Conservation (phyloP, 2,797 vertebrate species). For the Propithecus deckenii region DNA sequence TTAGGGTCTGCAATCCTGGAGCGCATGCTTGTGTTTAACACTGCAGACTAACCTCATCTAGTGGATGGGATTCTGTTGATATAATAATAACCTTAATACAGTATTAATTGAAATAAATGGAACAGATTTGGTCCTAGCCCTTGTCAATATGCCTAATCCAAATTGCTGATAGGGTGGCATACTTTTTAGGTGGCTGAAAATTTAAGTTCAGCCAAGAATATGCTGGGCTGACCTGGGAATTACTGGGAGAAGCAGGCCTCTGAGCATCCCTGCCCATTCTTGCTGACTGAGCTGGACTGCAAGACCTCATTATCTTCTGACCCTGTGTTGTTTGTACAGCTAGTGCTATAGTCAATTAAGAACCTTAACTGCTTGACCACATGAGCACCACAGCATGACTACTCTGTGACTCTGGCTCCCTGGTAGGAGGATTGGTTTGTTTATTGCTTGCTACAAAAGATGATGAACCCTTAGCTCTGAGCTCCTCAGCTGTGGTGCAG, state of each 20-base stretch:
- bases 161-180: neutral
- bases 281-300: neutral
- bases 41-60: neutral
- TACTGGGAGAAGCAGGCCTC: neutral
- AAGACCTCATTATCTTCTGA: neutral
- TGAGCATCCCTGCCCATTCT: neutral
- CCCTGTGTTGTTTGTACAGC: neutral
- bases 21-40: neutral
- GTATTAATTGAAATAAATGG: neutral
- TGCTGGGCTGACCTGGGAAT: neutral
- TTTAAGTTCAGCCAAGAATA: neutral
- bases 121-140: neutral
- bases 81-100: neutral
- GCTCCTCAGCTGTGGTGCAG: accelerated
- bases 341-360: neutral
- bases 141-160: neutral
- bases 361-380: neutral
- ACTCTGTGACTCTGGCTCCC: neutral
- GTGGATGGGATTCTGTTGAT: neutral
- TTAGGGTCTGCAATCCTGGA: neutral
- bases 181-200: neutral
- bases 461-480: neutral
- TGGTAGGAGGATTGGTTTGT: neutral
- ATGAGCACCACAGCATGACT: neutral
- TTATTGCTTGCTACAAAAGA: neutral